These are phyloP conservation scores for Nemoura dubitans DNA, from an alignment of 2,888 invertebrate genomes.

Conservation along the genomic window DNA sequence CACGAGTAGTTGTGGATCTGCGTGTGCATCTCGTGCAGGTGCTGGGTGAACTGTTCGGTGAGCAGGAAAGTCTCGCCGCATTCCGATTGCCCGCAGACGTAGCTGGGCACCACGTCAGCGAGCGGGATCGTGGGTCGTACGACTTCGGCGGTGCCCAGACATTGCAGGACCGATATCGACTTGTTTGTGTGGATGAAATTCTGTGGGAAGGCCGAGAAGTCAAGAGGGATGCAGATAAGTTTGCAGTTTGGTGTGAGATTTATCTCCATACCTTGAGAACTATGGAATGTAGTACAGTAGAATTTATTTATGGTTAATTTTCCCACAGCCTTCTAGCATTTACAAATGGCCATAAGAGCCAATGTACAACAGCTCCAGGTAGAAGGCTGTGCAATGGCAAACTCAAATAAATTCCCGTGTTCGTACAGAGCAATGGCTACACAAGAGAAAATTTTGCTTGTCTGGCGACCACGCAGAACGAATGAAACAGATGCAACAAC, in stretches of 20 bases:
- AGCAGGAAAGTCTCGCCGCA: constrained; percentile 58
- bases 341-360: too few relatives aligned
- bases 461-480: too few relatives aligned
- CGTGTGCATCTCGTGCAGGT: constrained; percentile 47
- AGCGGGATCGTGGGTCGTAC: neutral
- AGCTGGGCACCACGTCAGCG: neutral
- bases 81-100: constrained; percentile 50
- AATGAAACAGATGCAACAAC: too few relatives aligned
- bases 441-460: too few relatives aligned
- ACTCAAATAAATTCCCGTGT: too few relatives aligned
- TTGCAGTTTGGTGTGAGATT: neutral
- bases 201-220: neutral
- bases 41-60: constrained; percentile 56
- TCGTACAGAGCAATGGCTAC: too few relatives aligned
- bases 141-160: neutral
- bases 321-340: too few relatives aligned
- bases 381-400: too few relatives aligned
- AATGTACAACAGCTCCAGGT: too few relatives aligned
- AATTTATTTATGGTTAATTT: too few relatives aligned
- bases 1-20: constrained; percentile 48
- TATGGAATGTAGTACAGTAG: too few relatives aligned
- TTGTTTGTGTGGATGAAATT: constrained; percentile 37
- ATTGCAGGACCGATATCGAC: constrained; percentile 23
- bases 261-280: too few relatives aligned
- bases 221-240: neutral